phyloP scores from a whole-genome alignment of 2,797 vertebrate genomes.

The Thunnus albacares region DNA sequence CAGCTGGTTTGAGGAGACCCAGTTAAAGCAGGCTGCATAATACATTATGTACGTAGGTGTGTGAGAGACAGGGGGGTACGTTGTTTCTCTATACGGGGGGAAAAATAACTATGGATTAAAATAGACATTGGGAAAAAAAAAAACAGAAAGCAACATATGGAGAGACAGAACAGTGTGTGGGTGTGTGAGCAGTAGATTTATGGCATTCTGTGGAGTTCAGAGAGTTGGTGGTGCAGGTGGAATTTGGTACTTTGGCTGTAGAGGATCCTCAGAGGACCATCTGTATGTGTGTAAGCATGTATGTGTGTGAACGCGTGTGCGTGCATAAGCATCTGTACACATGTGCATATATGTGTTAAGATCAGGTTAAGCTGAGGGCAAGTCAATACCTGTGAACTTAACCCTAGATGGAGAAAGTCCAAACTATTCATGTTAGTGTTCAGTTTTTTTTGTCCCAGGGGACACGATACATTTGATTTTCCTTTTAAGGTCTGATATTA shows the following conservation, averaged over 20 bases:
- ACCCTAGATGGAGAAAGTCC: constrained; percentile 6
- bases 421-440: constrained; percentile 5
- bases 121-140: constrained; percentile 29
- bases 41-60: constrained; percentile 13
- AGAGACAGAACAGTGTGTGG: constrained; percentile 20
- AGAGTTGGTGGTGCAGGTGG: constrained; percentile 74
- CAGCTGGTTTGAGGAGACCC: constrained; percentile 55
- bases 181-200: constrained; percentile 57
- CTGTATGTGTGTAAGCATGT: constrained; percentile 26
- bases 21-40: constrained; percentile 19
- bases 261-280: constrained; percentile 57
- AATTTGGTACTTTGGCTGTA: constrained; percentile 61
- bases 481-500: constrained; percentile 7
- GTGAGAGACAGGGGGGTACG: constrained; percentile 3
- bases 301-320: constrained; percentile 8
- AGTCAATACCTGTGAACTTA: constrained; percentile 50
- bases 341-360: constrained; percentile 47
- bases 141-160: constrained; percentile 34
- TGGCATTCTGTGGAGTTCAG: constrained; percentile 54
- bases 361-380: constrained; percentile 64
- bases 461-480: constrained; percentile 6
- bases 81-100: constrained; percentile 12
- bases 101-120: constrained; percentile 37
- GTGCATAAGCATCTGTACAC: not conserved
- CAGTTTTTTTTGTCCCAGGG: not conserved